Conservation (phyloP, 2,888 invertebrate species). For the Ochropacha duplaris region DNA sequence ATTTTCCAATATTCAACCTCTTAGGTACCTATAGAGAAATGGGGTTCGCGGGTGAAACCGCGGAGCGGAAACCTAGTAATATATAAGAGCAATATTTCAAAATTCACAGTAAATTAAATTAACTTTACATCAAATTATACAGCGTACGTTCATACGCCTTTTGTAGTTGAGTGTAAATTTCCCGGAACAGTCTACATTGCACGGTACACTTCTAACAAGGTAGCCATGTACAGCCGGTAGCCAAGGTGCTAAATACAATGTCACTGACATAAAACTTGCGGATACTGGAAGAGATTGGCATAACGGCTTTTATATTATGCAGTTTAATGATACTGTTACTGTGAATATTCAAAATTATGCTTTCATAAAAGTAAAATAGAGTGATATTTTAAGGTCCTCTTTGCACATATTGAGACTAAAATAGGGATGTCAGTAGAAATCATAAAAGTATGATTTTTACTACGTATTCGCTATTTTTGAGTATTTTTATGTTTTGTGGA, state of each 20-base stretch:
- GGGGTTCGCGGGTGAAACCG: no score
- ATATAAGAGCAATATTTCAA: neutral
- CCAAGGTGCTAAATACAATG: constrained; percentile 34
- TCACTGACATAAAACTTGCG: constrained; percentile 14
- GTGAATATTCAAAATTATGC: neutral
- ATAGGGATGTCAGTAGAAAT: no score
- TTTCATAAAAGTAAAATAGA: neutral
- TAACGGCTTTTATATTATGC: neutral
- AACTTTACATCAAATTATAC: neutral
- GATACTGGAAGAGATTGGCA: constrained; percentile 8
- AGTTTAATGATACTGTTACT: neutral
- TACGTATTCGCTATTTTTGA: no score
- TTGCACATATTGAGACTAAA: neutral
- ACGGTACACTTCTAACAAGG: constrained; percentile 33
- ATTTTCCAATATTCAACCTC: no score
- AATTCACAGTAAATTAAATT: neutral
- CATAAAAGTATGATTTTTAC: no score
- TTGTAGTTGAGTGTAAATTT: neutral
- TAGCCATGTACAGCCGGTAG: constrained; percentile 21
- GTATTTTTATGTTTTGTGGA: no score
- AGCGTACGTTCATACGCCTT: neutral
- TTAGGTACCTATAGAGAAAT: no score
- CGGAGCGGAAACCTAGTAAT: no score
- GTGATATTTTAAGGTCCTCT: neutral
- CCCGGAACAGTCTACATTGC: neutral